Base-by-base conservation (phyloP, 2,888 invertebrate genomes). In the Coelopa pilipes region DNA sequence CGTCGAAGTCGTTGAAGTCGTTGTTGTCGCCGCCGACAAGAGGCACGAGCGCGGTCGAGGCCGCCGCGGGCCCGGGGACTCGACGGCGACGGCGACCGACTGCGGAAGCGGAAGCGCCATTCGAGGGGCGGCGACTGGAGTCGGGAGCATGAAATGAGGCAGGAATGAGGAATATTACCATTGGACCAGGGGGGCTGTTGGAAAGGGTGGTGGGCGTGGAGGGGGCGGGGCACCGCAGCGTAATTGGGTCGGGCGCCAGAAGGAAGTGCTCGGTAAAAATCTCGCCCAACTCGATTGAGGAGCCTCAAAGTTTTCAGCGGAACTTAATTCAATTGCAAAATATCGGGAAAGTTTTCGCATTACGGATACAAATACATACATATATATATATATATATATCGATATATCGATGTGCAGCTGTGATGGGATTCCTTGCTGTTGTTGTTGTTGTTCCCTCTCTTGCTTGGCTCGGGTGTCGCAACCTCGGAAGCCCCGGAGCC, bases 331-430 rank as follows among this genome's bases (percentile, higher is more conserved):
- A 69, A 46, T 69, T 69, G 5, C 17, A 12, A 45, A 50, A 66
- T 66, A 66, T 50, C 50, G 66, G 21, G 24, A 66, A 66, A 66
- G 66, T 66, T 66, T 66, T 50, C 50, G n/a, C 15, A 66, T 66
- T 66, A 66, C 19, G 21, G 45, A 46, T 34, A 34, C 34, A 34
- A 7, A 34, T n/a, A n/a, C n/a, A n/a, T n/a, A n/a, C n/a, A n/a
- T n/a, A n/a, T n/a, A n/a, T n/a, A n/a, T n/a, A n/a, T n/a, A n/a
- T n/a, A n/a, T n/a, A n/a, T n/a, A 34, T 34, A 34, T 34, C 34
- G 4, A n/a, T 34, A 34, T 34, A 34, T 34, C 34, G 2, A 7
- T 34, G 34, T 34, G 46, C 17, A 65, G 17, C 19, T 45, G 34
- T n/a, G n/a, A n/a, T n/a, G n/a, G 34, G 34, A 34, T 34, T 34